Evolutionary conservation across 2,113 vertebrate genomes (phyloP).

Genomic region (Chaenogobius annularis): DNA sequence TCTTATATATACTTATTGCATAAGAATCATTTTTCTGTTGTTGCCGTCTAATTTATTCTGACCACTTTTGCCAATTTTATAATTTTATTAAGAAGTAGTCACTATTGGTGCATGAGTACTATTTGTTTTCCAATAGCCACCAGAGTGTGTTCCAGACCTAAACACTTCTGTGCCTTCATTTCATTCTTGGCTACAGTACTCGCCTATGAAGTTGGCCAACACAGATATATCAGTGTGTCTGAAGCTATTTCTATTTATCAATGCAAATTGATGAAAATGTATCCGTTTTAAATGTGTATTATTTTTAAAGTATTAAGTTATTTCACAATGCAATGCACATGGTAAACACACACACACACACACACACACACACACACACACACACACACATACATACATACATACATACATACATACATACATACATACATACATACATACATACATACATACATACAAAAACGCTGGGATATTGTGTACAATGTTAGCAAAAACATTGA

Average conservation of each 20-base stretch:
- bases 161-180: constrained; percentile 69
- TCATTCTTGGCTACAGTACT: constrained; percentile 30
- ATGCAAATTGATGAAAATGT: background rate
- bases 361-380: no score
- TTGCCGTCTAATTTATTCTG: constrained; percentile 24
- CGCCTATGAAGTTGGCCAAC: constrained; percentile 10
- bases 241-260: constrained; percentile 1
- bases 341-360: background rate
- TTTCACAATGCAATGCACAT: background rate
- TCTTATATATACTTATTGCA: constrained; percentile 1
- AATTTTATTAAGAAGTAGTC: constrained; percentile 11
- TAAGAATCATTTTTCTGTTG: background rate
- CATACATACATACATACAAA: no score
- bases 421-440: no score
- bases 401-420: no score
- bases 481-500: background rate
- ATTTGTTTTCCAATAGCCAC: constrained; percentile 44
- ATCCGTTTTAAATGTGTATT: background rate
- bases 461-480: background rate
- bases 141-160: constrained; percentile 52
- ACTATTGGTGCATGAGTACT: background rate
- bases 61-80: constrained; percentile 4
- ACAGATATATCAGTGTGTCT: background rate
- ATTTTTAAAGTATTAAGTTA: background rate
- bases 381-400: no score